Base-by-base conservation (phyloP, 2,797 vertebrate genomes). In the Halcyon badia region DNA sequence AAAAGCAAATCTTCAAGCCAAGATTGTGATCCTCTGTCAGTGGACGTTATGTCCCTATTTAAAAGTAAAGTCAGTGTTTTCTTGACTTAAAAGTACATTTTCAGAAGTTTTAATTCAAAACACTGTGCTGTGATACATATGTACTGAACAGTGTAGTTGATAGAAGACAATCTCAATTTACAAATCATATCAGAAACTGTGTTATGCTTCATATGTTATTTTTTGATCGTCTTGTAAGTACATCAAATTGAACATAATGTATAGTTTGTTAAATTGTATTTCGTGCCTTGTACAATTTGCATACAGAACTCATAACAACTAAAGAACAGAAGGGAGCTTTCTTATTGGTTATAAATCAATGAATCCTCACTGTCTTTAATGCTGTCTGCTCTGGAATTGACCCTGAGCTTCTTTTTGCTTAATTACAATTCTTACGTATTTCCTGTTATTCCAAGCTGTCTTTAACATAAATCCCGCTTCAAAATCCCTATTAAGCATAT, bases 1-100 rank as follows among this genome's bases (percentile, higher is more conserved):
- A 98, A 96, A 98, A 97, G 96, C 91, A 97, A 96, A 95, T 97
- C 95, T 95, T 98, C 89, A 89, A 98, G 93, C 62, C 62, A 72
- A 84, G 80, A 89, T 94, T 94, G 76, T 90, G 89, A 90, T 97
- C 84, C 57, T 93, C 49, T 94, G 79, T 91, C 93, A 94, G 46
- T 94, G 81, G 84, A 92, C 89, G n/a, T 86, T 94, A 97, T 89
- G 62, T 84, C 49, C 60, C 72, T 24, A 91, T 97, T 96, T 97
- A 76, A 90, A 97, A 98, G 87, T 81, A 97, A 95, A 97, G 96
- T 96, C 93, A 97, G 89, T 92, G 14, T 96, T 97, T 96, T 94
- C 61, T 96, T 94, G 39, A 86, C 58, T 94, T 96, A 69, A 89
- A 92, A 92, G 84, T 89, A 24, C 68, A 56, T 81, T 80, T 97